Base-by-base conservation (phyloP, 2,888 invertebrate species). In the Phorcus lineatus region DNA sequence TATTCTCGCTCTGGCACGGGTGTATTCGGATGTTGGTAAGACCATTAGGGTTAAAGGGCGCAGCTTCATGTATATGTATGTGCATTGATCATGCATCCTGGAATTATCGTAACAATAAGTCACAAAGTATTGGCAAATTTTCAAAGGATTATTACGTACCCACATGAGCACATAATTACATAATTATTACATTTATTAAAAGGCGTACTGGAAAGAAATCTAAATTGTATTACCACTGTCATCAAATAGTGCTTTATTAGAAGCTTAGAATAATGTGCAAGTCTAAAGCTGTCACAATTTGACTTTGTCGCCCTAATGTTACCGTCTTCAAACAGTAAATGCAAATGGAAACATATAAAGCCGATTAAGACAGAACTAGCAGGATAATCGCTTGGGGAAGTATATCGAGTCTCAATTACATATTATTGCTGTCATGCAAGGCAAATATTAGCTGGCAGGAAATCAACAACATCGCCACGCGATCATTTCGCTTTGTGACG, bases 361-460 rank as follows among this genome's bases (percentile, higher is more conserved):
- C 31, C 24, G 76, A 77, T 77, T 77, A 77, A 77, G 76, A 52
- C 16, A 57, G 52, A 74, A 74, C 76, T 19, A 55, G 31, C 53
- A 54, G 19, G 22, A 77, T 55, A 57, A 77, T 77, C 76, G 31
- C 57, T 77, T 77, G 40, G 55, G 76, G 76, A 77, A 77, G 76
- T 28, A 77, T 40, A 55, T 55, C 22, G 28, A 31, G 79, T 74
- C 74, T 79, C 79, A 79, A 79, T 79, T 79, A 79, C 79, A 79
- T 79, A 54, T 74, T 74, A 74, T 74, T 57, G 74, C 55, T 79
- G 79, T 79, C 74, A 74, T 74, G 74, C 74, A 74, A 79, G 74
- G 74, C 74, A 79, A 79, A 79, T 79, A 79, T 79, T 79, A 79
- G 74, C 74, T 47, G 79, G 57, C 79, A 74, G 79, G 79, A 79